Base-by-base conservation (phyloP, 2,113 vertebrate genomes). In the Turnix velox region DNA sequence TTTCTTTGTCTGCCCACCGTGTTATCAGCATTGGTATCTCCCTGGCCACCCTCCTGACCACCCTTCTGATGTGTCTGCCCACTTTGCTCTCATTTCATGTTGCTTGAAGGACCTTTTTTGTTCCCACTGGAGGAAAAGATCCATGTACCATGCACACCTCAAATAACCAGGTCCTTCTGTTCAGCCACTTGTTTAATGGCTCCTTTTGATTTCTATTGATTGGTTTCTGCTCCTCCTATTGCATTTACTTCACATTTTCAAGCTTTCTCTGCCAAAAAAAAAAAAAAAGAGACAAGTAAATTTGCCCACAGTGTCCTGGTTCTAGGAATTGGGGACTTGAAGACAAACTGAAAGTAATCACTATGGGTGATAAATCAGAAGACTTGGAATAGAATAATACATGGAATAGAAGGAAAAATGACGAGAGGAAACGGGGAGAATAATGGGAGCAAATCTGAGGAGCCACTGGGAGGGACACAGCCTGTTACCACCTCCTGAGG, bases 151-250 rank as follows among this genome's bases (percentile, higher is more conserved):
- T 0, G 0, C 25, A 80, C 18, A 45, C 31, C 40, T 68, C 71
- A 90, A 19, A 51, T 2, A 14, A 45, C 35, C 2, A 3, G 42
- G 58, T 59, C 20, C 58, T 87, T 63, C 39, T 72, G 20, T 48
- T 82, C 37, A 75, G 42, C 20, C 0, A 0, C 58, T 80, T 68
- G 51, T 72, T 93, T 59, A 71, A 81, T 23, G 39, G 33, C 7
- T 71, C n/a, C 13, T 92, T 88, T 72, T 1, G 11, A 48, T 74
- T 77, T 42, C 79, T 84, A 18, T 66, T 28, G 54, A 54, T 25
- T 55, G 37, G 12, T 43, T 23, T 74, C 61, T 0, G 0, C 43
- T 77, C 19, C 75, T 79, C 24, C 37, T 0, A 0, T 45, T 48
- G 55, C 4, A 25, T 46, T 83, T 33, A 27, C 13, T n/a, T 35